Conservation (phyloP, 2,113 vertebrate genomes). For the Phaetusa simplex region DNA sequence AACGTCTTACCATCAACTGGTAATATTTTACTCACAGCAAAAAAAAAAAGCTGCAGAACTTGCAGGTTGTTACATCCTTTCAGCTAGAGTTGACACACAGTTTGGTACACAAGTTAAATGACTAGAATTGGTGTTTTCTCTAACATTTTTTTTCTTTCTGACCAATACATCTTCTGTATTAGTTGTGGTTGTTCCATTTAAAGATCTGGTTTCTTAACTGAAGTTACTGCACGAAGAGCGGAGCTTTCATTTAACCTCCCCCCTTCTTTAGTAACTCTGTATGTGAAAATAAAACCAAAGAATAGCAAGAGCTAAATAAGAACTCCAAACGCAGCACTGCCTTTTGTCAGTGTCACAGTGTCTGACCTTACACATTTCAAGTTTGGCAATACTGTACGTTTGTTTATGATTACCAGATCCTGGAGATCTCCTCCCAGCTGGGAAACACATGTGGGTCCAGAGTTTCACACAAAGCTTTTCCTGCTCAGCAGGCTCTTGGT, state of each 20-base stretch:
- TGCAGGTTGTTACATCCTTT: neutral
- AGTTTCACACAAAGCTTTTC: neutral
- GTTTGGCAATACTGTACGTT: neutral
- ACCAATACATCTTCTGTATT: neutral
- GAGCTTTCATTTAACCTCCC: neutral
- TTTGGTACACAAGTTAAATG: neutral
- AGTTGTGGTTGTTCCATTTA: neutral
- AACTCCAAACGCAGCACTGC: neutral
- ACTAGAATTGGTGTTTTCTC: neutral
- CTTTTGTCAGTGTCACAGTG: neutral
- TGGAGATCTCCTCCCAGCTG: neutral
- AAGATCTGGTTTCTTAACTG: neutral
- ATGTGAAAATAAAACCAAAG: neutral
- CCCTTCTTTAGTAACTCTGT: neutral
- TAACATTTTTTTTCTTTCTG: neutral
- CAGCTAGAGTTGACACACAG: neutral
- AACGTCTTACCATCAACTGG: neutral
- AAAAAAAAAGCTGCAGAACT: neutral
- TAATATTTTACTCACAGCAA: neutral
- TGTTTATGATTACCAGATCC: neutral
- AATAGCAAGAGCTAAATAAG: neutral
- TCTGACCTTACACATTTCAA: neutral
- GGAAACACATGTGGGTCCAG: neutral
- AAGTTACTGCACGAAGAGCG: neutral
- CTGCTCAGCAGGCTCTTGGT: neutral